Base-by-base conservation (phyloP, 1,140 invertebrate species). In the Zaprionus taronus region DNA sequence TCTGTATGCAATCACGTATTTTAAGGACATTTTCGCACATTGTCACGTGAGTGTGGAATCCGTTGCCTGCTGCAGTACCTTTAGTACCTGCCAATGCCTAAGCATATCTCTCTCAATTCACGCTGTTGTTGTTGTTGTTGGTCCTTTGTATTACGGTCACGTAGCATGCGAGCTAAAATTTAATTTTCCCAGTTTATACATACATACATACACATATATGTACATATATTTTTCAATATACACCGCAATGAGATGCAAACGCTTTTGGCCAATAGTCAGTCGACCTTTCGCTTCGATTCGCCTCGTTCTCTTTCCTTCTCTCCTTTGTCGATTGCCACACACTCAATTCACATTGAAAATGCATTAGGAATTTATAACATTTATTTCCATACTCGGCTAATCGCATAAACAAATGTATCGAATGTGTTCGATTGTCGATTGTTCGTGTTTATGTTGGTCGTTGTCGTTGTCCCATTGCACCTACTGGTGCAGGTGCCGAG, bases 161-260 rank as follows among this genome's bases (percentile, higher is more conserved):
- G 80, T 79, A 51, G 77, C 36, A 65, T 66, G 63, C 26, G 31
- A 76, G 80, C 72, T 71, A 41, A 83, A 83, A 83, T 83, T 83
- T 76, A 83, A 83, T 83, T 83, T 83, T 63, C 60, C 67, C 77
- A 68, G 76, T 83, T 81, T 82, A 72, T 82, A 58, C 31, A 34
- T 11, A 31, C 28, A 9, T 9, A 11, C 31, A 34, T 7, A 11
- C 3, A 11, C 64, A 58, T 11, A 73, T 74, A 24, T 24, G 4
- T 24, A 24, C 4, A 4, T 69, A 58, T 47, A 73, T 78, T 82
- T 78, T 82, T 79, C 75, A 82, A 82, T 81, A 78, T 58, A 74
- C 55, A 69, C 62, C 65, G 41, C 51, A 80, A 60, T 72, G 69
- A 77, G 63, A 80, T 65, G 78, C 78, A 72, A 77, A 67, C 77